Evolutionary conservation across 2,888 invertebrate species (phyloP), one percentile per base, ranked within the genome.

Genomic region (Acanthosoma haemorrhoidale): DNA sequence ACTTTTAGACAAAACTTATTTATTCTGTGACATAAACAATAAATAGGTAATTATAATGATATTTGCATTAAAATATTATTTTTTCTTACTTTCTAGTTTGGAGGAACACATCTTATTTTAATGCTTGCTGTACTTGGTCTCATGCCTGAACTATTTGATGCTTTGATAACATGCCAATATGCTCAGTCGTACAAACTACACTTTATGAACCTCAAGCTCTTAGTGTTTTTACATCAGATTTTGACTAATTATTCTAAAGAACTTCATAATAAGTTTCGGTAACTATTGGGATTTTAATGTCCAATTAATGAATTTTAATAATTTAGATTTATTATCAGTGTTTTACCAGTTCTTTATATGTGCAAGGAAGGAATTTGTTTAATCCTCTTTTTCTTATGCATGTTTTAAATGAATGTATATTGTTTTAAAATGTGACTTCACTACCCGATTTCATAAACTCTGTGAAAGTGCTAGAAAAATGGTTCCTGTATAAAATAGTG

Each of bases 51-150:
- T n/a, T n/a, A n/a, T n/a, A n/a, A n/a, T n/a, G 8, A 36, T 36
- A 9, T 13, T 36, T 41, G 41, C 15, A 41, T 41, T 41, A n/a
- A 41, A 36, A 13, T 9, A 9, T 31, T 6, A n/a, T n/a, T 32
- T 58, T 58, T 31, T 31, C n/a, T 15, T 29, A 58, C 13, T 58
- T 13, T 66, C 8, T 18, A 71, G 71, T 38, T 39, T 18, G 72
- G 72, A 6, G 67, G 69, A 29, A 51, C 69, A 15, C 69, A 72
- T 69, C 69, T 70, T 9, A 67, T 71, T 31, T 39, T 71, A 29
- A 71, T 69, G 72, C 51, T 73, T 11, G 72, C 73, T 38, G 64
- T 69, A 21, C 57, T 69, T 18, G 73, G 72, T 13, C 41, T 63
- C 41, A 68, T 73, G 31, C 57, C 68, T 41, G 73, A 73, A 43